phyloP scores from a whole-genome alignment of 1,140 invertebrate genomes.

The Tetragnatha versicolor region DNA sequence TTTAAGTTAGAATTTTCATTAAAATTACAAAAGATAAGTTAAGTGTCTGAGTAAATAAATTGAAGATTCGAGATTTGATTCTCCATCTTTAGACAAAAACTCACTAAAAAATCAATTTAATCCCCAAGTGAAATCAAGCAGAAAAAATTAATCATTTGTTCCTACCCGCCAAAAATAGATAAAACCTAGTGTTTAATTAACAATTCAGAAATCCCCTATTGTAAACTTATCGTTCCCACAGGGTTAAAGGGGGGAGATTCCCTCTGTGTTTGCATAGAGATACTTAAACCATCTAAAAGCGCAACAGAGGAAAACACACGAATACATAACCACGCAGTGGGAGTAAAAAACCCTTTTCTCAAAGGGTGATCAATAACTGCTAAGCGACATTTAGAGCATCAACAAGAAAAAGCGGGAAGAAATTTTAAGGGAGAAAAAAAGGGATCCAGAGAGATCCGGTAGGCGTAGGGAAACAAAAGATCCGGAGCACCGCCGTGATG shows the following conservation, averaged over 20 bases:
- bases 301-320: neutral
- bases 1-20: too few relatives aligned
- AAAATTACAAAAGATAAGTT: too few relatives aligned
- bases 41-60: too few relatives aligned
- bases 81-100: too few relatives aligned
- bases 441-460: neutral
- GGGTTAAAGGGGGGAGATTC: neutral
- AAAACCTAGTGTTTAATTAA: too few relatives aligned
- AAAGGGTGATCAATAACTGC: neutral
- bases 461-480: slow-evolving; percentile 10
- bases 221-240: neutral
- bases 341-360: neutral
- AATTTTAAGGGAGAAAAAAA: neutral
- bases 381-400: neutral
- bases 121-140: too few relatives aligned
- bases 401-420: neutral
- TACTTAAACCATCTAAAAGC: neutral
- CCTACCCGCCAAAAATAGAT: too few relatives aligned
- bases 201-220: neutral
- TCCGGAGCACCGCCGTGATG: neutral
- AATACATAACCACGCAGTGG: neutral
- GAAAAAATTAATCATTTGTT: too few relatives aligned
- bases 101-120: too few relatives aligned
- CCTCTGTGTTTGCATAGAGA: neutral
- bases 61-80: too few relatives aligned